Conservation (phyloP, 2,797 vertebrate species). For the Pangasius djambal region DNA sequence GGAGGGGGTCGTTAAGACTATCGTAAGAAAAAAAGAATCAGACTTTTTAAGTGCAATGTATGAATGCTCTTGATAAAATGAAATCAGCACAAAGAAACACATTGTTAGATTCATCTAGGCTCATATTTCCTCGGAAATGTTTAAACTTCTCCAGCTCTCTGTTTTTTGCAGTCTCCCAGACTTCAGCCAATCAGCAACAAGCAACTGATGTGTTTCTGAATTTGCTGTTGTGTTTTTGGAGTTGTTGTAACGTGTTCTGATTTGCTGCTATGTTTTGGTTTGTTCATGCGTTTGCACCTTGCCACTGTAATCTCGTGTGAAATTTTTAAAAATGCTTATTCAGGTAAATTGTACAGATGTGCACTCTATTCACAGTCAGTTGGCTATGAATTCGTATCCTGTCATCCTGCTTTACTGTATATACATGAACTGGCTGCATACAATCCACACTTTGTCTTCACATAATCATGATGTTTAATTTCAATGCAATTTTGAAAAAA, state of each 20-base stretch:
- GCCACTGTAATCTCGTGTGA: neutral
- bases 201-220: neutral
- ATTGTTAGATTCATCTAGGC: neutral
- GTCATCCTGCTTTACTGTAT: neutral
- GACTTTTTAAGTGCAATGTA: neutral
- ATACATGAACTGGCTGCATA: neutral
- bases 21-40: neutral
- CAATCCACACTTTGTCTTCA: slow-evolving; percentile 2
- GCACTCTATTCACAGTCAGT: neutral
- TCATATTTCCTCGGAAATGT: neutral
- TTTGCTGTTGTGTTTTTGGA: neutral
- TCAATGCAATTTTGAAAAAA: neutral
- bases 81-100: neutral
- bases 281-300: neutral
- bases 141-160: neutral
- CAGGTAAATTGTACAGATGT: neutral
- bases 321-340: neutral
- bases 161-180: neutral
- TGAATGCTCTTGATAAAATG: neutral
- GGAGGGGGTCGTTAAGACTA: neutral
- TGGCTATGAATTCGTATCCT: neutral
- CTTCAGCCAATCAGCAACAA: neutral
- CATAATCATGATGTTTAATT: neutral
- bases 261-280: neutral
- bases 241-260: neutral